phyloP scores from a whole-genome alignment of 2,888 invertebrate genomes.

The Masnerella sp. region DNA sequence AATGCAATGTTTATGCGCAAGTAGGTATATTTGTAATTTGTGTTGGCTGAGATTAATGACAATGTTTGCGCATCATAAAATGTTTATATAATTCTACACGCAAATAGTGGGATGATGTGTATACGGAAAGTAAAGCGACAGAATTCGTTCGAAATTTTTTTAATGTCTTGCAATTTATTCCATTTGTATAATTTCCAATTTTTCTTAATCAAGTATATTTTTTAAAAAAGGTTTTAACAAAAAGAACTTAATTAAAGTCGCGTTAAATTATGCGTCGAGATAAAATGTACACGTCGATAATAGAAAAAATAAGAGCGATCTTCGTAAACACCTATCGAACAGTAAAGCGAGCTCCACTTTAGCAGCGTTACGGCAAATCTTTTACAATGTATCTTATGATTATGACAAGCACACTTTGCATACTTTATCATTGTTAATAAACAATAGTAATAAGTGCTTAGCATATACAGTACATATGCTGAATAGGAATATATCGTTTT shows the following conservation, averaged over 20 bases:
- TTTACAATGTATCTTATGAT: constrained; percentile 52
- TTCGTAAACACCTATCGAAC: constrained; percentile 25
- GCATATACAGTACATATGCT: constrained; percentile 56
- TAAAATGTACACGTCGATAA: constrained; percentile 18
- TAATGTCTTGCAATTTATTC: constrained; percentile 1
- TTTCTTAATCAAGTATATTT: too few relatives aligned
- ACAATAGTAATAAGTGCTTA: constrained; percentile 56
- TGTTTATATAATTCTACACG: constrained; percentile 33
- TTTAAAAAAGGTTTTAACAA: too few relatives aligned
- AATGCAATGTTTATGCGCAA: too few relatives aligned
- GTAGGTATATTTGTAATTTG: constrained; percentile 31
- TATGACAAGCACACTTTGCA: constrained; percentile 55
- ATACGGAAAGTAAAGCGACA: too few relatives aligned
- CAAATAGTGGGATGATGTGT: too few relatives aligned
- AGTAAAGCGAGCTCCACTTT: constrained; percentile 34
- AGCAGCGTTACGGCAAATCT: constrained; percentile 34
- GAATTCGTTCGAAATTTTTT: too few relatives aligned
- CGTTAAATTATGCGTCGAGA: constrained; percentile 9
- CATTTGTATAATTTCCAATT: too few relatives aligned
- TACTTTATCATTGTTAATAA: constrained; percentile 54
- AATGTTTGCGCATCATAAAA: constrained; percentile 27
- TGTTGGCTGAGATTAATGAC: constrained; percentile 17
- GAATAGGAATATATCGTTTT: constrained; percentile 55
- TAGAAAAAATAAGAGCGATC: too few relatives aligned
- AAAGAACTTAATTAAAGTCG: background rate